Evolutionary conservation across 2,113 vertebrate genomes (phyloP).

Genomic region (Illadopsis cleaveri): DNA sequence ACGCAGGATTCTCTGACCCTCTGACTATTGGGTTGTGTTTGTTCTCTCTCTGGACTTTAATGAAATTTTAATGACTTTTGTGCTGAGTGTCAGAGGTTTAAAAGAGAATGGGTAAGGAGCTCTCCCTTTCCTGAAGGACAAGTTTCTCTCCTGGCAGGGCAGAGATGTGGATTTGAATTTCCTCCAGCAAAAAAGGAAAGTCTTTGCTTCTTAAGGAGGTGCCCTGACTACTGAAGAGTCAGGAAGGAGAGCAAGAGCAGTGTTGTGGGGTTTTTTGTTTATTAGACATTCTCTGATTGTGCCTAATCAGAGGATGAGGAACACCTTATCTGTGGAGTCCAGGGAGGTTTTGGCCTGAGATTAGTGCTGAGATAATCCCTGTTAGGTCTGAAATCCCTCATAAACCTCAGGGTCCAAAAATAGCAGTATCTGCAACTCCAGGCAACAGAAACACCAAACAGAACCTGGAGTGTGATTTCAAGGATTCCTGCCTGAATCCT

Average conservation of each 20-base stretch:
- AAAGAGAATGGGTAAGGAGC: background rate
- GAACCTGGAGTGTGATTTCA: background rate
- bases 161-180: background rate
- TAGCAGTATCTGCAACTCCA: background rate
- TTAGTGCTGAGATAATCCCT: constrained; percentile 41
- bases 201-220: background rate
- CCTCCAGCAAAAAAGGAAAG: background rate
- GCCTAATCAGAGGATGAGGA: background rate
- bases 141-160: background rate
- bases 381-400: background rate
- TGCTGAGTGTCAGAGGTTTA: background rate
- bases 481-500: background rate
- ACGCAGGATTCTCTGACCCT: background rate
- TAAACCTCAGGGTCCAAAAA: background rate
- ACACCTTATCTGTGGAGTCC: background rate
- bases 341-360: constrained; percentile 37
- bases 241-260: background rate
- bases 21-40: background rate
- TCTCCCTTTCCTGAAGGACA: background rate
- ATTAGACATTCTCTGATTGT: background rate
- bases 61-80: background rate
- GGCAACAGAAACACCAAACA: background rate
- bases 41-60: background rate
- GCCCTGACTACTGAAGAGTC: background rate
- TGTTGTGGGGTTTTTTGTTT: background rate